Base-by-base conservation (phyloP, 2,888 invertebrate genomes). In the Brachycybe producta region DNA sequence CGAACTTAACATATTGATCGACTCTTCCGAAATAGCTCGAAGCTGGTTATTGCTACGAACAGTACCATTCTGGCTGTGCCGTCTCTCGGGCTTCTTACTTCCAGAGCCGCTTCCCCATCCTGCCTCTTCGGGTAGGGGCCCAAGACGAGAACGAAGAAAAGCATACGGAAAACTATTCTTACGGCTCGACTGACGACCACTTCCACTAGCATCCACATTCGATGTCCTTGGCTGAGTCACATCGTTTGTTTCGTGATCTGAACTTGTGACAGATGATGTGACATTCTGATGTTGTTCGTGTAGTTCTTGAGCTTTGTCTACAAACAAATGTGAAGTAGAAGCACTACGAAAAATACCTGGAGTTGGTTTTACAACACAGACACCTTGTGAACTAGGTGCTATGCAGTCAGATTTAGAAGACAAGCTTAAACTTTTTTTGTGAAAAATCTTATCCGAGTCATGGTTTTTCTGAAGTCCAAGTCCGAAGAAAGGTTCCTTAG, bases 51-150 rank as follows among this genome's bases (percentile, higher is more conserved):
- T 15, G 11, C 34, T 36, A 19, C 43, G 46, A 35, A 52, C 24
- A 13, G 15, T 13, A 26, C 53, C 26, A 39, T 53, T 41, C 44
- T 52, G 39, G 17, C 51, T 39, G 36, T 28, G 44, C 39, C 38
- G 24, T 21, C 45, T 39, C 19, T 44, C 44, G 23, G 49, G 24
- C 40, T 46, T 24, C n/a, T 41, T 27, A 15, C 40, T 39, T 17
- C 46, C 30, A 27, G 35, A 17, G 3, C 35, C 47, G 11, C 36
- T 42, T 23, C 26, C 21, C 21, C 48, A 52, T 26, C 51, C 78
- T 78, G 57, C 54, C 66, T 83, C 83, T 67, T 83, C 83, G 1
- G 83, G 83, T 55, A 84, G 67, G 39, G 82, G 82, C 8, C 82
- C 81, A 40, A 84, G 67, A 57, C 80, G 79, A 0, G 83, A 84